phyloP scores from a whole-genome alignment of 1,140 invertebrate species.

The Brachionus sp. region DNA sequence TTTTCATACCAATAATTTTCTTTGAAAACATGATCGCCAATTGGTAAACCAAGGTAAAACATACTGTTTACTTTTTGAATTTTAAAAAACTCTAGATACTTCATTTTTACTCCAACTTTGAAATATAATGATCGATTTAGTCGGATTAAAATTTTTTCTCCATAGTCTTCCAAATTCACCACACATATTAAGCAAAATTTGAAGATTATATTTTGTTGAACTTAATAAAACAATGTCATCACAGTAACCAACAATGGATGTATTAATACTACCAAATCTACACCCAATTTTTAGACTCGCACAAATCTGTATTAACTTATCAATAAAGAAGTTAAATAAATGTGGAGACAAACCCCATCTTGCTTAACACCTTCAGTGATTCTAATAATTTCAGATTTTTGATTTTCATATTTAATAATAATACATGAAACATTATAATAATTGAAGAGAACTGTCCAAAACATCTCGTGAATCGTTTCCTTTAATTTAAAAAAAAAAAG shows the following conservation, averaged over 20 bases:
- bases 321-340: no score
- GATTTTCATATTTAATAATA: no score
- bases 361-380: no score
- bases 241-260: neutral
- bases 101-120: neutral
- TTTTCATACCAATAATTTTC: no score
- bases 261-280: neutral
- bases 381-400: no score
- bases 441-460: neutral
- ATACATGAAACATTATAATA: neutral
- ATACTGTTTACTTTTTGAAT: neutral
- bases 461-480: neutral
- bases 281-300: neutral
- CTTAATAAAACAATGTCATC: neutral
- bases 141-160: no score
- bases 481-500: neutral
- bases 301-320: neutral
- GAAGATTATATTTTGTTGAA: neutral
- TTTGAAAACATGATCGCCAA: neutral
- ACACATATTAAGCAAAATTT: constrained; percentile 15
- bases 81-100: neutral
- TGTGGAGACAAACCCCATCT: no score
- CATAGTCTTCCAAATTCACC: no score
- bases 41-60: neutral
- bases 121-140: no score